Evolutionary conservation across 2,113 vertebrate species (phyloP).

Genomic region (Neotoma lepida): DNA sequence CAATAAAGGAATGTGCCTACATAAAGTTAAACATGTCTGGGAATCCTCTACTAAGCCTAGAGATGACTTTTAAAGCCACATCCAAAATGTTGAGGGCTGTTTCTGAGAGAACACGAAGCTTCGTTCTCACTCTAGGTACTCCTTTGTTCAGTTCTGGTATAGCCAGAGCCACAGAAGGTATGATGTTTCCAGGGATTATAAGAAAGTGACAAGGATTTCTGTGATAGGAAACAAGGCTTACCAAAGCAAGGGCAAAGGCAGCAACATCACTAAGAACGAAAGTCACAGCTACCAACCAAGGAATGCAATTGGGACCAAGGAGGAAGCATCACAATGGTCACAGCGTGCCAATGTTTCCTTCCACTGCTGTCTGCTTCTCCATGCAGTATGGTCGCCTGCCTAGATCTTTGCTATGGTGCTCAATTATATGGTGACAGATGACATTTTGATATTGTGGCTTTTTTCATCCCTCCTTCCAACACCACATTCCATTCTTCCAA

Average conservation of each 20-base stretch:
- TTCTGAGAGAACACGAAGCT: not conserved
- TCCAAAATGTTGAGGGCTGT: not conserved
- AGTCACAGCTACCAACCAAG: not conserved
- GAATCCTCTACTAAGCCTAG: not conserved
- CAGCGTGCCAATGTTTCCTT: too few species aligned
- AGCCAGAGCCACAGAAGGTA: too few species aligned
- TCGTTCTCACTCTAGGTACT: too few species aligned
- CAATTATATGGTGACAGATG: not conserved
- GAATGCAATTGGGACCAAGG: not conserved
- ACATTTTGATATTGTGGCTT: not conserved
- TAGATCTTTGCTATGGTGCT: not conserved
- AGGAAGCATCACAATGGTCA: too few species aligned
- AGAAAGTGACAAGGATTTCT: not conserved
- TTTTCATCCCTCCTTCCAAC: not conserved
- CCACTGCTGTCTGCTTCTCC: not conserved
- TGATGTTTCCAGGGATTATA: not conserved
- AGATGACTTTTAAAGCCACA: not conserved
- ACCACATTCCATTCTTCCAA: not conserved
- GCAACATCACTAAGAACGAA: not conserved
- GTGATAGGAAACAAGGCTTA: not conserved
- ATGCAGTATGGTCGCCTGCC: too few species aligned
- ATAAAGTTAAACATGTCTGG: not conserved
- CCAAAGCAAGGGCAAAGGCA: not conserved
- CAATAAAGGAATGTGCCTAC: not conserved
- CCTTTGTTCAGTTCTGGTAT: not conserved